phyloP scores from a whole-genome alignment of 2,797 vertebrate genomes.

The Poecile montanus region DNA sequence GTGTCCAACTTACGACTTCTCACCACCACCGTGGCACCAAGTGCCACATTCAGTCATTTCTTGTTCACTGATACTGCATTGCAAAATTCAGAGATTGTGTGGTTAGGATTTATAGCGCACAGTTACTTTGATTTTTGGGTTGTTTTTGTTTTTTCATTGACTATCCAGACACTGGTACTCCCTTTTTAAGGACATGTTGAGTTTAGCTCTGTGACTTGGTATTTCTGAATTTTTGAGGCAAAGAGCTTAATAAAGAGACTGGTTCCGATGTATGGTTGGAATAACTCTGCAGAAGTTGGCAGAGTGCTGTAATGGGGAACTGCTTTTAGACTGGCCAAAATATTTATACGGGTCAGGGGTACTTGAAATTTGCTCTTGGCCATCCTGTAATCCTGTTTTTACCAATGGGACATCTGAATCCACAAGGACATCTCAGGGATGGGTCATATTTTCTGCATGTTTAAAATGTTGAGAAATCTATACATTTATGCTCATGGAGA shows the following conservation, averaged over 20 bases:
- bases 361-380: background rate
- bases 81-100: background rate
- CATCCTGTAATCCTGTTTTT: background rate
- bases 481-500: background rate
- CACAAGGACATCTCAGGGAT: background rate
- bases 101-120: background rate
- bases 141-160: background rate
- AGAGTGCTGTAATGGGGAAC: background rate
- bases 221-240: background rate
- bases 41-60: background rate
- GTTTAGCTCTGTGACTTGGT: background rate
- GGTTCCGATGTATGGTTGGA: background rate
- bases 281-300: background rate
- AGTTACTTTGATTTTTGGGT: background rate
- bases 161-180: background rate
- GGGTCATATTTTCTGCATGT: background rate
- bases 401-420: background rate
- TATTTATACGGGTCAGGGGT: background rate
- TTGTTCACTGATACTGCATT: background rate
- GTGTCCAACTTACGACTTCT: background rate
- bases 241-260: background rate
- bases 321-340: background rate
- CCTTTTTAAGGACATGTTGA: background rate
- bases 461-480: background rate
- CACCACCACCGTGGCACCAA: background rate